phyloP scores from a whole-genome alignment of 30 jellyfish, hydroid and myxozoan species.

The Hydractinia symbiolongicarpus region DNA sequence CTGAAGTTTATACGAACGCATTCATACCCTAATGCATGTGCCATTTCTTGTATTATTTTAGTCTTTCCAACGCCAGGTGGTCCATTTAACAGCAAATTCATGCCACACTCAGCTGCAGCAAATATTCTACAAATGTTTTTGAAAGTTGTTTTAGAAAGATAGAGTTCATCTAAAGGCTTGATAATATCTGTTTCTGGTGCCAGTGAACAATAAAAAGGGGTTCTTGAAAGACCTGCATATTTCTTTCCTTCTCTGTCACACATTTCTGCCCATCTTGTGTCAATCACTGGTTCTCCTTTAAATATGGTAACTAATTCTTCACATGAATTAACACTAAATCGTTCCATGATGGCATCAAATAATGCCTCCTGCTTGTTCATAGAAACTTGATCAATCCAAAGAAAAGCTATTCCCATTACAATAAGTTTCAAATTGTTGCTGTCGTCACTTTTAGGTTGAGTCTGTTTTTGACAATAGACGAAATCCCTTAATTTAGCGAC shows the following conservation, averaged over 20 bases:
- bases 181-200: not conserved
- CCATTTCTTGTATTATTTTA: not conserved
- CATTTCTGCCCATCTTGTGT: not conserved
- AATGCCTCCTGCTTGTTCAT: not conserved
- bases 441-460: not conserved
- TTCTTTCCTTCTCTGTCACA: not conserved
- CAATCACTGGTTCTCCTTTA: not conserved
- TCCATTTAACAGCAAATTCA: conserved; percentile 21
- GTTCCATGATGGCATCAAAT: conserved; percentile 1
- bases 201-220: not conserved
- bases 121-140: conserved; percentile 20
- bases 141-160: conserved; percentile 11
- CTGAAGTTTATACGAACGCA: conserved; percentile 18
- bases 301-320: not conserved
- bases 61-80: conserved; percentile 28
- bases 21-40: conserved; percentile 7
- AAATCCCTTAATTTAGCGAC: not conserved
- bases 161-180: conserved; percentile 8
- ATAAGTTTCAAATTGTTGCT: not conserved
- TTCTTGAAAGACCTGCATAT: not conserved
- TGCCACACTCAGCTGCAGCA: conserved; percentile 6
- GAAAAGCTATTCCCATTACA: not conserved
- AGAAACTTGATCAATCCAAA: conserved; percentile 19
- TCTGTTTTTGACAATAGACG: not conserved
- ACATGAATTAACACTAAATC: not conserved